A percentile compares a stretch with the other conserved stretches of the same genome.
phyloP scores from a whole-genome alignment of 2,888 invertebrate genomes.

The Zootermopsis nevadensis region DNA sequence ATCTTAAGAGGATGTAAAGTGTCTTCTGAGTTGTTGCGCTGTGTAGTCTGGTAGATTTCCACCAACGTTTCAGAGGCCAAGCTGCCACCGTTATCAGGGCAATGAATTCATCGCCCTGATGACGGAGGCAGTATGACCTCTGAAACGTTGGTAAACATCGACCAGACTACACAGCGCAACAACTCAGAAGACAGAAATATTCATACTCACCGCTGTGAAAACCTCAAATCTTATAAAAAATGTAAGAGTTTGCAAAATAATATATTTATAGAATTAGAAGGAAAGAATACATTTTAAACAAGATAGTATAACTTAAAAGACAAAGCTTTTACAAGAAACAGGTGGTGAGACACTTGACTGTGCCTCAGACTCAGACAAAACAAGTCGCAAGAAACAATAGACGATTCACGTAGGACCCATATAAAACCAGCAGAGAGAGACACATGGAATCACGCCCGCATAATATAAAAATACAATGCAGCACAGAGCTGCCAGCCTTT shows the following conservation, averaged over 20 bases:
- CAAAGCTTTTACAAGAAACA: background rate
- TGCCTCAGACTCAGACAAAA: background rate
- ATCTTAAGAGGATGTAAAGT: background rate
- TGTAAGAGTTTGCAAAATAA: background rate
- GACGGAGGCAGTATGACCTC: no score
- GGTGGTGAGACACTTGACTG: background rate
- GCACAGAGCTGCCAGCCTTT: background rate
- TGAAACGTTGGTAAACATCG: no score
- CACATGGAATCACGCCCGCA: background rate
- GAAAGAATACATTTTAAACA: background rate
- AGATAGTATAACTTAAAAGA: background rate
- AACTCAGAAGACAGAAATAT: no score
- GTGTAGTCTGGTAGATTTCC: no score
- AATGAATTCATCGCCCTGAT: no score
- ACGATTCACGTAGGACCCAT: background rate
- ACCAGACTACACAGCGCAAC: no score
- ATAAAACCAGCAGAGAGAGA: background rate
- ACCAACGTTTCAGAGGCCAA: no score
- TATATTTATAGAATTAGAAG: constrained; percentile 1
- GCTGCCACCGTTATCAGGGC: no score
- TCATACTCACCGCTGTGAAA: no score
- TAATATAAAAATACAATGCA: background rate
- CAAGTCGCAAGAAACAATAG: constrained; percentile 20
- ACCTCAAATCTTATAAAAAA: no score
- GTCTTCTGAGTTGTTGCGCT: no score